Base-by-base conservation (phyloP, 2,113 vertebrate species). In the Oreocharis arfaki region DNA sequence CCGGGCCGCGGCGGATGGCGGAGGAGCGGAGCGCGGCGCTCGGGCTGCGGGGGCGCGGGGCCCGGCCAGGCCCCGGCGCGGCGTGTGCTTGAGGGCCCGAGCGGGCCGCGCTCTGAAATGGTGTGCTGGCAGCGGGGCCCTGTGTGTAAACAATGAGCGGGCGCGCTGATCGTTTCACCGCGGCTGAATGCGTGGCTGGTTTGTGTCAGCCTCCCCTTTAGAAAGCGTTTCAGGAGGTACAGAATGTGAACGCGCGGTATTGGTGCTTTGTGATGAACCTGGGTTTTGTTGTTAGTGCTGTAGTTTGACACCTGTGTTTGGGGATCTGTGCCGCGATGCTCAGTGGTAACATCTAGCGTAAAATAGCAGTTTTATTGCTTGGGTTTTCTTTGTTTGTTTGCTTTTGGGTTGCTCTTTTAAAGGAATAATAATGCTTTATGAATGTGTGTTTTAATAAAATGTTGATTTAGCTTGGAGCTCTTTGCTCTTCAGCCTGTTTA, bases 401-500 rank as follows among this genome's bases (percentile, higher is more conserved):
- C 32, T 46, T 17, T 59, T 42, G 28, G 13, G 41, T 22, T 57
- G 56, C n/a, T 65, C 16, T 73, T 79, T 88, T 83, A 63, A 63
- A 76, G 35, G 22, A 73, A 27, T 80, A 2, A 23, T 79, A 2
- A 39, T 55, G 18, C 56, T 78, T 77, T 28, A 16, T 59, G 53
- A 84, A 59, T 49, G 21, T 46, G 9, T 67, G 28, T 89, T 61
- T 71, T 65, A 57, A 47, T 92, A 79, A 75, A 89, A n/a, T 41
- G 57, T 77, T 70, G 65, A 24, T 83, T 59, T 89, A 77, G 28
- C 77, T 71, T 75, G 74, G 63, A 96, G 95, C 95, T 95, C 95
- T 94, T 96, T 93, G 94, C 96, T 95, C 67, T 96, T 97, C 97
- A 97, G 95, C 96, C 96, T 97, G 96, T 95, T 96, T 55, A 78